Base-by-base conservation (phyloP, 2,113 vertebrate genomes). In the Nestor notabilis region DNA sequence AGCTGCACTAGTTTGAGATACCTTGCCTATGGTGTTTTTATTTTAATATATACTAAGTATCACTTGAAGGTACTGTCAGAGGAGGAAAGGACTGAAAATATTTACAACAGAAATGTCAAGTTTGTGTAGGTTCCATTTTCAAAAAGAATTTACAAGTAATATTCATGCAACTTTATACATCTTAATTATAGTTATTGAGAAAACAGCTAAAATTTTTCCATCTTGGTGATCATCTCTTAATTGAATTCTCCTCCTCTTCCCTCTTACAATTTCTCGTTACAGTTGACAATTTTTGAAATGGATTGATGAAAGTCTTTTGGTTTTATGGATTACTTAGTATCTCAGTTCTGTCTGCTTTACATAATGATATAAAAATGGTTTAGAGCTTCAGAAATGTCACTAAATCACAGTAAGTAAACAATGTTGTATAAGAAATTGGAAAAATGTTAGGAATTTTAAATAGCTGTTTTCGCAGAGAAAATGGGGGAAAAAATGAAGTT, bases 11-110 rank as follows among this genome's bases (percentile, higher is more conserved):
- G 8, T 47, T 33, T 44, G 17, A 68, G 75, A 87, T 68, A 53
- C 2, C 5, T 74, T 82, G 11, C 1, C 1, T 60, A 3, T 10
- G 8, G 1, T n/a, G 9, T 6, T 11, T 28, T 41, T 29, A 39
- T 66, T 53, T 5, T 1, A 2, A 19, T 52, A 18, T 5, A 4
- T 47, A 25, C 8, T 20, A 46, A 63, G 11, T 79, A 52, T 29
- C 31, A 11, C 9, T 93, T 74, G 13, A 58, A 91, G 4, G 4
- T 39, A 52, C 21, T 58, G 33, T 3, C 10, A 72, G 17, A 78
- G 29, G n/a, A 81, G 10, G 17, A 81, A 9, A 11, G 5, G 41
- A 50, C 3, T 41, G 46, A 72, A 93, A 63, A 75, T 64, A 84
- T 33, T 80, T 78, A 5, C 35, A 25, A 41, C 5, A 46, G 11